A percentile compares a stretch with the other conserved stretches of the same genome.
phyloP scores from a whole-genome alignment of 2,113 vertebrate species.

The Recurvirostra avosetta region DNA sequence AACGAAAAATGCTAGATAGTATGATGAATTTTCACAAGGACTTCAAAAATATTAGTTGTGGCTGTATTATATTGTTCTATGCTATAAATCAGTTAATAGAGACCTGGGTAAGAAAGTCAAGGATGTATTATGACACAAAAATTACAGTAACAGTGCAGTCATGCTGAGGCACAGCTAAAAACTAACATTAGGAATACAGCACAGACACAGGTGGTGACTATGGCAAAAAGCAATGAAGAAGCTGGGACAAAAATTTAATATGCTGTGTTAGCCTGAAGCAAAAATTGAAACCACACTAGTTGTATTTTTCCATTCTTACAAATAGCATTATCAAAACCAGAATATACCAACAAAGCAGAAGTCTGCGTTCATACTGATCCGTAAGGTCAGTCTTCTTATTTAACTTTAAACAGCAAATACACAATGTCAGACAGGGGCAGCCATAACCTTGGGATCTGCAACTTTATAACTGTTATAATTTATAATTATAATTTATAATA shows the following conservation, averaged over 20 bases:
- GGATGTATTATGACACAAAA: neutral
- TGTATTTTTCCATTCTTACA: neutral
- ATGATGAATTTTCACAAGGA: neutral
- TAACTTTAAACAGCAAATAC: neutral
- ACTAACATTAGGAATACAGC: neutral
- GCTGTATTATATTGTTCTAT: neutral
- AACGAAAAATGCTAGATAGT: neutral
- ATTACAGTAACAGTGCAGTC: neutral
- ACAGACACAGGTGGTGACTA: neutral
- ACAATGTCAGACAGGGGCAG: neutral
- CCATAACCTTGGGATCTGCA: neutral
- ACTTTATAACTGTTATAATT: too few relatives aligned
- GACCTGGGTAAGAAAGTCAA: neutral
- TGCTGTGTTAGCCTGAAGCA: neutral
- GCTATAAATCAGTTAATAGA: neutral
- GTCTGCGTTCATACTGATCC: neutral
- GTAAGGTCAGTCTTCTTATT: fast-evolving
- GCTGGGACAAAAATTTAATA: neutral
- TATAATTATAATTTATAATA: too few relatives aligned
- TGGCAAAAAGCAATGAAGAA: neutral
- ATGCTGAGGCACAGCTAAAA: neutral
- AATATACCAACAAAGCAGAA: neutral
- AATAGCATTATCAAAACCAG: neutral
- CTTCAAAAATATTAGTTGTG: neutral
- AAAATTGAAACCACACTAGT: neutral